Evolutionary conservation across 2,113 vertebrate genomes (phyloP).

Genomic region (Passer domesticus): DNA sequence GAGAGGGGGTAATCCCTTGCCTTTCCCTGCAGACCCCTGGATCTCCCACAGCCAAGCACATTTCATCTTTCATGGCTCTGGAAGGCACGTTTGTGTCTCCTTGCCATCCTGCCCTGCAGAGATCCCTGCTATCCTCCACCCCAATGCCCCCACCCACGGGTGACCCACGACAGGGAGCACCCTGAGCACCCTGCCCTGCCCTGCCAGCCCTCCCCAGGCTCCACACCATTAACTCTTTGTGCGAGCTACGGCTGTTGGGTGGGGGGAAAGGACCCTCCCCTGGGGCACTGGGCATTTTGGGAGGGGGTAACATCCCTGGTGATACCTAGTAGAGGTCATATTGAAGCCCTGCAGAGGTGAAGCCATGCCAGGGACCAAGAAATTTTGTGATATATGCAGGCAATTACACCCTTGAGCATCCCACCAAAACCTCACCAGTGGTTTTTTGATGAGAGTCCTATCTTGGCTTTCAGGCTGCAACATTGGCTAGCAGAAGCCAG

Average conservation of each 20-base stretch:
- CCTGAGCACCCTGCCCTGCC: neutral
- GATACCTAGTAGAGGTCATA: neutral
- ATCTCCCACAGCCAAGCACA: neutral
- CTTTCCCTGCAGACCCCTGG: neutral
- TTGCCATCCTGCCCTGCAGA: neutral
- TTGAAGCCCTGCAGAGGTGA: neutral
- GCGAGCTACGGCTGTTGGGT: neutral
- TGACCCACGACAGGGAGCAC: neutral
- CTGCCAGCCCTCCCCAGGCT: neutral
- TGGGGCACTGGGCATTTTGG: neutral
- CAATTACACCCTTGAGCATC: neutral
- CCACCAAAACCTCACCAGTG: neutral
- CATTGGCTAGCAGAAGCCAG: neutral
- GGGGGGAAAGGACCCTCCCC: neutral
- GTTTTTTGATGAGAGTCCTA: neutral
- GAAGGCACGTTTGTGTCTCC: neutral
- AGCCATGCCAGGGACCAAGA: neutral
- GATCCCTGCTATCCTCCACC: neutral
- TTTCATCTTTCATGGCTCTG: neutral
- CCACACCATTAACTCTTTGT: neutral
- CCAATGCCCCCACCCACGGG: fast-evolving
- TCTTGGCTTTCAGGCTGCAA: too few relatives aligned
- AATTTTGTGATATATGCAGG: neutral
- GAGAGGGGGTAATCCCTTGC: neutral
- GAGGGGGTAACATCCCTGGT: neutral